Evolutionary conservation across 2,113 vertebrate genomes (phyloP).

Genomic region (Cyrtonyx montezumae): DNA sequence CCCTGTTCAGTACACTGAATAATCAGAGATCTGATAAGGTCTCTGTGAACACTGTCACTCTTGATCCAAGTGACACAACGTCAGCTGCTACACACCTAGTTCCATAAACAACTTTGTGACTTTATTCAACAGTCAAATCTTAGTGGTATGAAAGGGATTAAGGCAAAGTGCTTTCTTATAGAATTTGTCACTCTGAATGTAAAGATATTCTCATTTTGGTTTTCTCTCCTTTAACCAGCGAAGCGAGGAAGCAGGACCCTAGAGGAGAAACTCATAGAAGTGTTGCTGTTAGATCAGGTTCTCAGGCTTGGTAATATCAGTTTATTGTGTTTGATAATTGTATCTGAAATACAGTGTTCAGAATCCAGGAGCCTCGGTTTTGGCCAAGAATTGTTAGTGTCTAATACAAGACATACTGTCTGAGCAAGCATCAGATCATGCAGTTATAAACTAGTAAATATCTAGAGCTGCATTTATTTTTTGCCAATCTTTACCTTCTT

Average conservation of each 20-base stretch:
- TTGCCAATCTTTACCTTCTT: background rate
- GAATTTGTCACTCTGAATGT: background rate
- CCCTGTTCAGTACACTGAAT: background rate
- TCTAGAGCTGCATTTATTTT: background rate
- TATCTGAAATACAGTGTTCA: background rate
- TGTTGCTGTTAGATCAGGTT: background rate
- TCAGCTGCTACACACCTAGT: background rate
- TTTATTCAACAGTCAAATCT: background rate
- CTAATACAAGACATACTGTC: rapidly evolving
- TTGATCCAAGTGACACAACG: background rate
- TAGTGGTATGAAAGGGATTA: background rate
- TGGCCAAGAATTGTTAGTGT: background rate
- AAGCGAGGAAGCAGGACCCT: background rate
- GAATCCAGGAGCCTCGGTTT: background rate
- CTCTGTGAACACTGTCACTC: background rate
- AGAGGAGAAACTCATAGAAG: background rate
- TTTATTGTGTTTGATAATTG: background rate
- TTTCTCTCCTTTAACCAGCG: background rate
- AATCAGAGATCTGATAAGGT: background rate
- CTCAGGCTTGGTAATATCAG: background rate
- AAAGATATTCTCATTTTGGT: background rate
- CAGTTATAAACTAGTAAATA: background rate
- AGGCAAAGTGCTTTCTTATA: background rate
- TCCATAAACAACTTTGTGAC: background rate
- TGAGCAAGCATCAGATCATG: background rate